A percentile compares a stretch with the other conserved stretches of the same genome.
Evolutionary conservation across 2,888 invertebrate genomes (phyloP).

Genomic region (Erebia palarica): DNA sequence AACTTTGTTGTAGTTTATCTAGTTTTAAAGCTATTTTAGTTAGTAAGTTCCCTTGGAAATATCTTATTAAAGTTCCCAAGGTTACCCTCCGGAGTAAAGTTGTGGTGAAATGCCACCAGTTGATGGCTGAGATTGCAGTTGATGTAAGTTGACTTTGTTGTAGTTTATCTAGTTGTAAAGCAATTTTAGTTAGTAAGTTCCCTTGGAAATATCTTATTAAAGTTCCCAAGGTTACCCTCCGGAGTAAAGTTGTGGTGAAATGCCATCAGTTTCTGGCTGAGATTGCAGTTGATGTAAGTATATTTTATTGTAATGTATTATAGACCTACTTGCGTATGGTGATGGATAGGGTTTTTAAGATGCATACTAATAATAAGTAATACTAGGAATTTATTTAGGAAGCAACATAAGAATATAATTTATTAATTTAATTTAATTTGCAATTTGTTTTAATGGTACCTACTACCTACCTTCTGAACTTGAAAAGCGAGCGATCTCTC

Average conservation of each 20-base stretch:
- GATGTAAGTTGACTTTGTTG: conserved; percentile 62
- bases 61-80: conserved; percentile 96
- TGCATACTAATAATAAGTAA: too few relatives aligned
- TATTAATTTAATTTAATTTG: too few relatives aligned
- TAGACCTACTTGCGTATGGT: too few relatives aligned
- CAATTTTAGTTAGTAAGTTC: conserved; percentile 92
- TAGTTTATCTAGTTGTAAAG: conserved; percentile 72
- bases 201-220: neutral
- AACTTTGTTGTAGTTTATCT: neutral
- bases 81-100: conserved; percentile 99
- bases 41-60: conserved; percentile 90
- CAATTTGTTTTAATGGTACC: too few relatives aligned
- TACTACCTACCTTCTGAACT: too few relatives aligned
- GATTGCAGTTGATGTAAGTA: conserved; percentile 91
- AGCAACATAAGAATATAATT: too few relatives aligned
- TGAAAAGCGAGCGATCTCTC: too few relatives aligned
- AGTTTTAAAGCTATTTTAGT: conserved; percentile 90
- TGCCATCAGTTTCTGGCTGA: conserved; percentile 98
- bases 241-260: conserved; percentile 99
- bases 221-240: conserved; percentile 95
- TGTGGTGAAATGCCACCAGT: conserved; percentile 96
- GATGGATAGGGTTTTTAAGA: too few relatives aligned
- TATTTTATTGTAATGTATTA: neutral
- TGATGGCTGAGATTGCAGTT: conserved; percentile 99
- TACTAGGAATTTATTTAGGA: too few relatives aligned